Evolutionary conservation across 92 coral and sea anemone genomes (phyloP).

Genomic region (Umimayanthus kanabou): DNA sequence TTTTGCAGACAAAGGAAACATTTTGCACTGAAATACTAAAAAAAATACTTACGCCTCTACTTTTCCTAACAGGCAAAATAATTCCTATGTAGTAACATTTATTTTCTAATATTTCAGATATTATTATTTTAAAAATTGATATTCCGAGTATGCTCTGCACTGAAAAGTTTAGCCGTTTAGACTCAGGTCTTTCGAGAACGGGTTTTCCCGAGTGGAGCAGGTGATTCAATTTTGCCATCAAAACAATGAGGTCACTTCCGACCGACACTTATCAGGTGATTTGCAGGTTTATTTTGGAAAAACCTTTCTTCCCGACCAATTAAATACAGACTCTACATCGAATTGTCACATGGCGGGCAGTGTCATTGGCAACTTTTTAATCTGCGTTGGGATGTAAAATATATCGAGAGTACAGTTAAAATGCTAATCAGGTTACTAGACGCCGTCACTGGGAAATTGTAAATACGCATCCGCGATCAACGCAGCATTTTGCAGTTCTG

Average conservation of each 20-base stretch:
- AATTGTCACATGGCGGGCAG: neutral
- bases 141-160: too few relatives aligned
- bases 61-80: too few relatives aligned
- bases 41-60: too few relatives aligned
- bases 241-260: conserved; percentile 59
- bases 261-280: conserved; percentile 48
- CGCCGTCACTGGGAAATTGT: neutral
- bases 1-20: too few relatives aligned
- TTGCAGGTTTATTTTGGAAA: conserved; percentile 43
- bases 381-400: neutral
- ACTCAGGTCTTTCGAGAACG: neutral
- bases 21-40: too few relatives aligned
- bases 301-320: conserved; percentile 45
- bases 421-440: neutral
- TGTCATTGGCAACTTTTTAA: neutral
- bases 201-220: conserved; percentile 23
- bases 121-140: too few relatives aligned
- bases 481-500: neutral
- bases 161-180: neutral
- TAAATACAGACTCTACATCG: neutral
- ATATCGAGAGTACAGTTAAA: neutral
- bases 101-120: too few relatives aligned
- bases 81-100: too few relatives aligned
- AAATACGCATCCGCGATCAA: neutral
- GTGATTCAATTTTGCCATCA: conserved; percentile 19